A percentile compares a stretch with the other conserved stretches of the same genome.
Evolutionary conservation across 2,888 invertebrate genomes (phyloP).

Genomic region (Drosophila fulvimacula): DNA sequence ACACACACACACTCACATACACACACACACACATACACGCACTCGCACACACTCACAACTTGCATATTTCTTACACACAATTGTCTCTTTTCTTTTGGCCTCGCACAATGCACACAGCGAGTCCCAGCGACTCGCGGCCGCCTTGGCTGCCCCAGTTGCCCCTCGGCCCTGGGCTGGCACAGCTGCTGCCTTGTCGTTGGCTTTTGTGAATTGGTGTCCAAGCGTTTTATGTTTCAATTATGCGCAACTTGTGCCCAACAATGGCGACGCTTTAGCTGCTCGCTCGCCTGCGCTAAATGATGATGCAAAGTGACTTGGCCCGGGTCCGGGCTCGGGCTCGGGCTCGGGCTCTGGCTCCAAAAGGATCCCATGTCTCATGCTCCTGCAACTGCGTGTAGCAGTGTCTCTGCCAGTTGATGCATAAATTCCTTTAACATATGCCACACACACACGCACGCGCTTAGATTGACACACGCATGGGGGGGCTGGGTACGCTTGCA

Average conservation of each 20-base stretch:
- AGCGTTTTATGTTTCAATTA: conserved; percentile 79
- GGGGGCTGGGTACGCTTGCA: conserved; percentile 10
- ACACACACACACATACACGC: conserved; percentile 13
- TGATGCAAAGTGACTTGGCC: conserved; percentile 74
- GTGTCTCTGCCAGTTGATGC: conserved; percentile 64
- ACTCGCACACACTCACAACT: conserved; percentile 25
- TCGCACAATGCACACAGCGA: conserved; percentile 67
- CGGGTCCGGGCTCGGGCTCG: too few relatives aligned
- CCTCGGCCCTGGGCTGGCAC: background rate
- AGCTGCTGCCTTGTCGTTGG: conserved; percentile 46
- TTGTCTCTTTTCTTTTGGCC: conserved; percentile 73
- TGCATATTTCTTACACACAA: conserved; percentile 76
- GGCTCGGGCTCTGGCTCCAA: too few relatives aligned
- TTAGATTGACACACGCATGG: conserved; percentile 51
- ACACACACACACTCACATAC: conserved; percentile 14
- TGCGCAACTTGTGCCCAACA: conserved; percentile 78
- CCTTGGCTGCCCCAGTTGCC: conserved; percentile 1
- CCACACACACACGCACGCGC: conserved; percentile 2
- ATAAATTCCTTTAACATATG: conserved; percentile 72
- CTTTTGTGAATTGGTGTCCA: conserved; percentile 80
- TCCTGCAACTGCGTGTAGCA: conserved; percentile 17
- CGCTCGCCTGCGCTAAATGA: conserved; percentile 63
- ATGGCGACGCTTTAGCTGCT: conserved; percentile 64
- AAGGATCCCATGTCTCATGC: conserved; percentile 36
- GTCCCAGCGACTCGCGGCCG: conserved; percentile 14